Evolutionary conservation across 2,113 vertebrate genomes (phyloP), one percentile per base, ranked within the genome.

Genomic region (Brachyhypopomus occidentalis): DNA sequence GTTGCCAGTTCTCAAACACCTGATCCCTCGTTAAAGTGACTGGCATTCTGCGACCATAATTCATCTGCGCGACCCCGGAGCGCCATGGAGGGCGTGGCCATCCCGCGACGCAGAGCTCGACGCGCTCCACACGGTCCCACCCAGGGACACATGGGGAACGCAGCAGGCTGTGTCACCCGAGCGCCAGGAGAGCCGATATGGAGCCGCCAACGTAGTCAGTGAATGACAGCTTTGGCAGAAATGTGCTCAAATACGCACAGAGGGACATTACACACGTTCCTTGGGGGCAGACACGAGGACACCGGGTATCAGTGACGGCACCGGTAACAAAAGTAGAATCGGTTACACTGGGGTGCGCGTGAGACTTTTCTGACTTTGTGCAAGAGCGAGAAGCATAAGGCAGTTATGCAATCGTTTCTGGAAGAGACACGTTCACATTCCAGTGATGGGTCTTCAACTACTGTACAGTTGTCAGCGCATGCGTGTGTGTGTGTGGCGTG

Each of bases 21-120:
- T 20, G 22, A 56, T 82, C 38, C 36, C 45, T 52, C 64, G 86
- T 81, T 83, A 80, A 90, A 92, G 88, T 90, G 87, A 89, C 90
- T 90, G 89, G 89, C 81, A 81, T 90, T 86, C 89, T 89, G 91
- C 87, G 52, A 83, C 34, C 77, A 62, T 30, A 30, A 2, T 83
- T 87, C 84, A 78, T 85, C 83, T 84, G 64, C 34, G 9, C 64
- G 8, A 38, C 30, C 27, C 9, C 14, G 19, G 19, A 11, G 66
- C 12, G 14, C 12, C 12, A 14, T 9, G 45, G 45, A 2, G 45
- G 45, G 41, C 5, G 8, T 5, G 41, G 41, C 5, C 41, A 9
- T 48, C 41, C 5, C 41, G 8, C 11, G 41, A 48, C 11, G 8
- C 8, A 1, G 41, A 11, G 41, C 41, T 9, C n/a, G n/a, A n/a